Evolutionary conservation across 1,140 invertebrate genomes (phyloP), one percentile per base, ranked within the genome.

Genomic region (Acromyrmex charruanus): DNA sequence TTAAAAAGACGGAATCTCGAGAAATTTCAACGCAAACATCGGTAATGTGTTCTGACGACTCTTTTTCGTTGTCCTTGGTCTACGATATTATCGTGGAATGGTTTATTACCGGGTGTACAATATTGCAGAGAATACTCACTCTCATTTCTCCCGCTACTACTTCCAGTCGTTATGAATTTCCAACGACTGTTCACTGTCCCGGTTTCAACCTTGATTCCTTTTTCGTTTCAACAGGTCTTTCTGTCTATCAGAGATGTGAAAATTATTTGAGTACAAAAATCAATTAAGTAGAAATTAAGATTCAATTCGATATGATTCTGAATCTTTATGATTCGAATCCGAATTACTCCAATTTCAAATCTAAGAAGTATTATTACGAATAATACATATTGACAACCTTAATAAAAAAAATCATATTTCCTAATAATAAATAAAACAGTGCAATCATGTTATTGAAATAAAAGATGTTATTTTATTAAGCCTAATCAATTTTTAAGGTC

Each of bases 101-200:
- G 55, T 81, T 86, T 81, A 86, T 86, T 69, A 81, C 55, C 53
- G 39, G 16, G 39, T 49, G 69, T 84, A 55, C 58, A 35, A 84
- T 75, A 84, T 75, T 74, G 55, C 65, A 39, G 31, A 31, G 31
- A 31, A 16, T 28, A 18, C 31, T 66, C 77, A 61, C 3, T 25
- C 85, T 74, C 77, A 12, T 65, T 71, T 81, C 77, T 53, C 31
- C 12, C 58, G 28, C 77, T 63, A 49, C 18, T 35, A 61, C 35
- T 84, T 75, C 44, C 7, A 55, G 21, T 72, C 51, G 49, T 84
- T 74, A 84, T 82, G 59, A 87, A 65, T 59, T 80, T 59, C n/a
- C 44, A 25, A 61, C 65, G 65, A 4, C 6, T 16, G 63, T 75
- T 53, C 39, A 51, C 9, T 25, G 80, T 59, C 65, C 31, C 14